Conservation (phyloP, 2,888 invertebrate species). For the Trachelus stipa region DNA sequence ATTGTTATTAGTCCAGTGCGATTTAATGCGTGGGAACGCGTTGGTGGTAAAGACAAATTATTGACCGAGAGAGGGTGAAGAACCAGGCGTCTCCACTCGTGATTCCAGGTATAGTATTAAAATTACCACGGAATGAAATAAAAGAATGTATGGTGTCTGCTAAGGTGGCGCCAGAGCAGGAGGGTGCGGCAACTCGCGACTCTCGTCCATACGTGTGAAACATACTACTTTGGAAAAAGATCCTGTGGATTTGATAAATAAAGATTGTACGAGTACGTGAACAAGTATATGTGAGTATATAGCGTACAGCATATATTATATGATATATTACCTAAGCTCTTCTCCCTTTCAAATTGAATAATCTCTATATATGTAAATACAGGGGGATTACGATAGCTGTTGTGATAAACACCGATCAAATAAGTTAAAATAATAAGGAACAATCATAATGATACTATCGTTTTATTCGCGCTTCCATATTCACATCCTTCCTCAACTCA, state of each 20-base stretch:
- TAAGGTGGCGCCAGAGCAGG: constrained; percentile 28
- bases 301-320: neutral
- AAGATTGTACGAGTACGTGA: neutral
- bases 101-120: constrained; percentile 63
- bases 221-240: neutral
- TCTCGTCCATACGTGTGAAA: neutral
- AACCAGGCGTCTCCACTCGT: constrained; percentile 27
- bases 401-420: neutral
- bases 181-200: constrained; percentile 17
- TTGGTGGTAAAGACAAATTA: neutral
- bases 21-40: constrained; percentile 10
- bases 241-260: neutral
- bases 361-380: neutral
- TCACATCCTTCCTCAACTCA: neutral
- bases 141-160: constrained; percentile 43
- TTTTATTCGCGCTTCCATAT: neutral
- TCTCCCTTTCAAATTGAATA: neutral
- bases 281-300: neutral
- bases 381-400: neutral
- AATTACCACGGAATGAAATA: constrained; percentile 60
- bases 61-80: neutral
- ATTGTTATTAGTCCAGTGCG: neutral
- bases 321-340: neutral
- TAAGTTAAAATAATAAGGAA: neutral
- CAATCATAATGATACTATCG: neutral